These are phyloP conservation scores for Apamea monoglypha DNA, from an alignment of 2,888 invertebrate genomes.

Conservation along the genomic window DNA sequence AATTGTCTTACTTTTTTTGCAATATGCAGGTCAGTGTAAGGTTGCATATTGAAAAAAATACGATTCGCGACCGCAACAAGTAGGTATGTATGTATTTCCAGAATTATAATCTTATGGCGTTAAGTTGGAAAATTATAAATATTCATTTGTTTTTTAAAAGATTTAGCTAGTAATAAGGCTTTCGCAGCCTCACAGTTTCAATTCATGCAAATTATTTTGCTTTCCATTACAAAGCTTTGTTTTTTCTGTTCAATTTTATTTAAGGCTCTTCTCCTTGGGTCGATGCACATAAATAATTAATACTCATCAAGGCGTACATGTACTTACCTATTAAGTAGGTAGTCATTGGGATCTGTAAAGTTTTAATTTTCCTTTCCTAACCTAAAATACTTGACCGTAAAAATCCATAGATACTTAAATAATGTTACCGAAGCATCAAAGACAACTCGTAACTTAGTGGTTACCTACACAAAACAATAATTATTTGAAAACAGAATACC, in stretches of 20 bases:
- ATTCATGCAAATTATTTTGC: neutral
- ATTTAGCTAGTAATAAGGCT: neutral
- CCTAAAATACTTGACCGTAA: neutral
- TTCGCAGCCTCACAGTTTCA: neutral
- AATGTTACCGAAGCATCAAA: neutral
- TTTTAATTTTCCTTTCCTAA: neutral
- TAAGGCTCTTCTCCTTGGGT: neutral
- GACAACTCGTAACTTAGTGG: neutral
- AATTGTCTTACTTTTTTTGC: neutral
- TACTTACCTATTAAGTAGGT: neutral
- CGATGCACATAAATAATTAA: neutral
- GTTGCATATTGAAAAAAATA: neutral
- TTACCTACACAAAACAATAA: conserved; percentile 32
- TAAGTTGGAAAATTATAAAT: neutral
- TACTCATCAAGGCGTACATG: neutral
- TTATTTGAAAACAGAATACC: conserved; percentile 58
- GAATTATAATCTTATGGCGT: neutral
- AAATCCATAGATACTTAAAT: neutral
- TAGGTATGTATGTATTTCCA: neutral
- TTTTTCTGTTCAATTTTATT: too few relatives aligned
- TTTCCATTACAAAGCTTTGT: neutral
- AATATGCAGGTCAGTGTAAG: neutral
- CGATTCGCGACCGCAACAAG: neutral
- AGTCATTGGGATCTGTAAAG: neutral
- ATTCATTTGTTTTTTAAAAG: neutral